Percentiles rank a stretch among this genome's conserved stretches.
phyloP scores from a whole-genome alignment of 2,797 vertebrate genomes.

The Poliocrania exsul region DNA sequence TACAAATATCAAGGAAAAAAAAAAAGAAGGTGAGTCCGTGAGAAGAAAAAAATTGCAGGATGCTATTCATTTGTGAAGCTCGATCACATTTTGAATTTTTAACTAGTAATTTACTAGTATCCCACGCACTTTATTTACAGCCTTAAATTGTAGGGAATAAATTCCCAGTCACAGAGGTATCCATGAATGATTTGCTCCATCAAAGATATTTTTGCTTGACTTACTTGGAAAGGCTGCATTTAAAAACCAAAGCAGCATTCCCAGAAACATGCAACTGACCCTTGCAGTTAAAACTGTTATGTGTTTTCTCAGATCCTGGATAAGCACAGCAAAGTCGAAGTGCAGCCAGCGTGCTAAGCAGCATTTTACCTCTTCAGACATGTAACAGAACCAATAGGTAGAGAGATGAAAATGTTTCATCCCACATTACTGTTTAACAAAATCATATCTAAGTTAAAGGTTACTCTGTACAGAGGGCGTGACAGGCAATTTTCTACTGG shows the following conservation, averaged over 20 bases:
- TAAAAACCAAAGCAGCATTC: not conserved
- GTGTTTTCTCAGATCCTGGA: not conserved
- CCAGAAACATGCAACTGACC: not conserved
- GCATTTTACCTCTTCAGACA: not conserved
- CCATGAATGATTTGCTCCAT: not conserved
- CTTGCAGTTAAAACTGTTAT: not conserved
- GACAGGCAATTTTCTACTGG: not conserved
- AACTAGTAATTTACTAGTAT: not conserved
- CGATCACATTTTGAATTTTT: not conserved
- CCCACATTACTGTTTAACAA: not conserved
- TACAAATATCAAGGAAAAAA: slow-evolving; percentile 47
- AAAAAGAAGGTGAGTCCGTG: not conserved
- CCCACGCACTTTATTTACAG: not conserved
- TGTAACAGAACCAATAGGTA: not conserved
- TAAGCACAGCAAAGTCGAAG: not conserved
- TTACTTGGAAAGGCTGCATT: not conserved
- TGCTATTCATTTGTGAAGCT: not conserved
- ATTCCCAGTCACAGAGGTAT: not conserved
- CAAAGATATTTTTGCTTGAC: not conserved
- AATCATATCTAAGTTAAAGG: not conserved
- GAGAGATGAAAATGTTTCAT: not conserved
- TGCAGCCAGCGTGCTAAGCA: not conserved
- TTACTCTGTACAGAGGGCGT: not conserved
- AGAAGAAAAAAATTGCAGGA: slow-evolving; percentile 1
- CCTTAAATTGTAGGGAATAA: not conserved